These are phyloP conservation scores for Delichon dasypus DNA, from an alignment of 2,797 vertebrate species.

Conservation along the genomic window DNA sequence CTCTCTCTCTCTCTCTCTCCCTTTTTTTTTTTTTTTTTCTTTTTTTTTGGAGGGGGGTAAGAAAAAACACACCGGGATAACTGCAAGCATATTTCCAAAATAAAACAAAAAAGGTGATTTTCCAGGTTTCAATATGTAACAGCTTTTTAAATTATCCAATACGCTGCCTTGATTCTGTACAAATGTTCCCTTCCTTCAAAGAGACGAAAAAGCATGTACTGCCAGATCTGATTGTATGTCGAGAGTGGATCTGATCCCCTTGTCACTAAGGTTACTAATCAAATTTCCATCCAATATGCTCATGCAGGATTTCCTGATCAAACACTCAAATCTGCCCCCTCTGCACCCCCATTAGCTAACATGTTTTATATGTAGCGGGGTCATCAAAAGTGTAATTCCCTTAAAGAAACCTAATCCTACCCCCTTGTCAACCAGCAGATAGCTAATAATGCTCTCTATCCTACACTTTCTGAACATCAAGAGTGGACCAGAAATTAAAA, in stretches of 20 bases:
- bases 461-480: conserved; percentile 70
- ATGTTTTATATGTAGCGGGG: conserved; percentile 90
- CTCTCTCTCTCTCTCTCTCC: too few relatives aligned
- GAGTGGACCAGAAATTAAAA: conserved; percentile 69
- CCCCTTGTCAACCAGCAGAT: conserved; percentile 79
- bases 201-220: conserved; percentile 79
- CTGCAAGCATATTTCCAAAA: conserved; percentile 77
- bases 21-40: background rate
- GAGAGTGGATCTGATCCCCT: conserved; percentile 84
- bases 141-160: conserved; percentile 77
- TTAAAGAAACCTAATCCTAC: conserved; percentile 91
- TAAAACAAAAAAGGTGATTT: conserved; percentile 75
- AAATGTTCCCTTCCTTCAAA: conserved; percentile 83
- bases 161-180: conserved; percentile 78
- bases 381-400: conserved; percentile 92
- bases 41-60: background rate
- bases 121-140: conserved; percentile 74
- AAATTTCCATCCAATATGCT: conserved; percentile 91
- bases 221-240: conserved; percentile 87
- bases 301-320: conserved; percentile 92
- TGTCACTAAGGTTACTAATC: conserved; percentile 93
- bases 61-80: conserved; percentile 61
- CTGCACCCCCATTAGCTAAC: conserved; percentile 89
- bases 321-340: conserved; percentile 85
- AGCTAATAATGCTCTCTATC: conserved; percentile 72